These are phyloP conservation scores for Podocnemis expansa DNA, from an alignment of 2,113 vertebrate genomes.

Conservation along the genomic window DNA sequence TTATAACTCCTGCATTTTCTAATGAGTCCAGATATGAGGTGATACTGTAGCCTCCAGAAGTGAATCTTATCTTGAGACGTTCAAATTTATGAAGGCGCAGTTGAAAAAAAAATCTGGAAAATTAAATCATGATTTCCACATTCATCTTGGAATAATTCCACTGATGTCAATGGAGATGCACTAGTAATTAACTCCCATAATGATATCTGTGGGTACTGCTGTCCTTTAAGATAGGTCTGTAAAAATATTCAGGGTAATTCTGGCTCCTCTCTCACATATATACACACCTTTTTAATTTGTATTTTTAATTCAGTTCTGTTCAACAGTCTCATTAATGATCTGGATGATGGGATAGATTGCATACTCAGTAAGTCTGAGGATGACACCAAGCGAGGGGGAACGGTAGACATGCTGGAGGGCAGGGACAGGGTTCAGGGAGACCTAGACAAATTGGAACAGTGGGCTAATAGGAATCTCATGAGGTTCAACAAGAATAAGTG, in stretches of 20 bases:
- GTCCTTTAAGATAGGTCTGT: neutral
- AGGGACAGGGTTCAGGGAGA: too few relatives aligned
- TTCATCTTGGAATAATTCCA: neutral
- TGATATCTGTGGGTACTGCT: rapidly evolving
- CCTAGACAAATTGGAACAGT: too few relatives aligned
- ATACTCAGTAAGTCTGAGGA: too few relatives aligned
- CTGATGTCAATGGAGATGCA: neutral
- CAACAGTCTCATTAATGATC: too few relatives aligned
- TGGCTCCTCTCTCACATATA: neutral
- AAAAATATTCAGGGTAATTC: neutral
- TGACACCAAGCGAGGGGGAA: too few relatives aligned
- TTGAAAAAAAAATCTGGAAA: neutral
- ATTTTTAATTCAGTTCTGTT: too few relatives aligned
- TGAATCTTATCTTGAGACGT: neutral
- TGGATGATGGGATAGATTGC: too few relatives aligned
- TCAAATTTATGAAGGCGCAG: neutral
- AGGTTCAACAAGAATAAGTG: too few relatives aligned
- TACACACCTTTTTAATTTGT: neutral
- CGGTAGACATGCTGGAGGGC: too few relatives aligned
- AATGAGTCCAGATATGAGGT: neutral
- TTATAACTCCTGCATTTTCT: neutral
- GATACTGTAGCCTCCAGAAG: neutral
- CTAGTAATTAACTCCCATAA: neutral
- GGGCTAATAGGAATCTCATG: too few relatives aligned
- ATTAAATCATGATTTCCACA: rapidly evolving